A percentile compares a stretch with the other conserved stretches of the same genome.
phyloP scores from a whole-genome alignment of 2,113 vertebrate genomes.

The Acrocephalus kingi region DNA sequence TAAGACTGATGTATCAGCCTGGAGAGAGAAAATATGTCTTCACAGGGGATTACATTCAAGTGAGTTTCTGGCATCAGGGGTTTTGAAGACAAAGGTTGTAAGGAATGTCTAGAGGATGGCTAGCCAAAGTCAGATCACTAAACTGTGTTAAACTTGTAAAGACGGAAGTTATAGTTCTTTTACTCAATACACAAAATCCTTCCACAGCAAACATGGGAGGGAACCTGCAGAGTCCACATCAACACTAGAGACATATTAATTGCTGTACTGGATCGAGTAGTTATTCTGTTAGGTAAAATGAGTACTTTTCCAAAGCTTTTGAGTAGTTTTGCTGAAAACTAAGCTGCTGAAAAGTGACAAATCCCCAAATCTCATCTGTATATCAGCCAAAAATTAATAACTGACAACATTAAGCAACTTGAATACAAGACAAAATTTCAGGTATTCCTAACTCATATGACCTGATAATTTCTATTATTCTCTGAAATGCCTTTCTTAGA shows the following conservation, averaged over 20 bases:
- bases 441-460: background rate
- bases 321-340: background rate
- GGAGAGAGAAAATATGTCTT: background rate
- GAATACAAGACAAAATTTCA: background rate
- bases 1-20: background rate
- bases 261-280: background rate
- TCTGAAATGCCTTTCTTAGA: background rate
- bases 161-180: background rate
- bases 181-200: background rate
- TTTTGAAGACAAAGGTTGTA: background rate
- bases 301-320: background rate
- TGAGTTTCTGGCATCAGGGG: background rate
- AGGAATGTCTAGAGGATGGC: background rate
- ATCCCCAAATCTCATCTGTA: background rate
- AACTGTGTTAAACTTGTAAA: background rate
- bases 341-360: background rate
- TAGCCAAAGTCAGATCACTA: background rate
- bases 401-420: background rate
- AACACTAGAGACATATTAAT: background rate
- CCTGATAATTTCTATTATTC: background rate
- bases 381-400: background rate
- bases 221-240: background rate
- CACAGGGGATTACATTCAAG: background rate
- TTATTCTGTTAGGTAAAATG: background rate
- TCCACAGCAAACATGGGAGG: background rate